Base-by-base conservation (phyloP, 2,113 vertebrate species). In the Plestiodon gilberti region DNA sequence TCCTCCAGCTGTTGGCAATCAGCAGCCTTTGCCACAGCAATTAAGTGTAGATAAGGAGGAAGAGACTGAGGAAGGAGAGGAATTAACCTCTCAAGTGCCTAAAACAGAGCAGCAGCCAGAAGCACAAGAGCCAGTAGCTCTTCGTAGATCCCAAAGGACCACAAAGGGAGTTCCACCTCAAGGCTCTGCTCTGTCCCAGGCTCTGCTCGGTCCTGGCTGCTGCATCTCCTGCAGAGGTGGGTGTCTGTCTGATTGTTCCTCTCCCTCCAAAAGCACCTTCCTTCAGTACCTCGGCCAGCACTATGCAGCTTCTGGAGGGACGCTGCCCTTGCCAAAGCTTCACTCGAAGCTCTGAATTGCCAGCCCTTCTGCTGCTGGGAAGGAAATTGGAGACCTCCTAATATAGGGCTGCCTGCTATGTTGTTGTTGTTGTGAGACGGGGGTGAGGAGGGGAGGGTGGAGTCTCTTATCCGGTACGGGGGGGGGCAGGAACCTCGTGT, bases 211-310 rank as follows among this genome's bases (percentile, higher is more conserved):
- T 6, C 73, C 30, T 43, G 65, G n/a, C 9, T 4, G 33, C 67
- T 10, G 40, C 57, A 17, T 52, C 59, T 40, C 15, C 15, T 48
- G 77, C n/a, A 20, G 23, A 52, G 6, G 35, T 9, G 70, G 25
- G 20, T 48, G 11, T 1, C 55, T n/a, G 30, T 1, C 20, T 3
- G n/a, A 11, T n/a, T 6, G 40, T 22, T 6, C 14, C 22, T 22
- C 71, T 23, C 65, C 14, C 30, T 25, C 40, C 81, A 11, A 69
- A 9, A 30, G 74, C 64, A 6, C 82, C 57, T 43, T 30, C 30
- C 25, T 40, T 90, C 93, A 90, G 93, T 38, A 88, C 91, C 89
- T 71, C 81, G 90, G 91, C 61, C 90, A 90, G 90, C 91, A 78
- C 77, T 48, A 11, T 30, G 82, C 55, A 61, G 57, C 35, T 48